Evolutionary conservation across 2,888 invertebrate genomes (phyloP).

Genomic region (Neocrepidodera transversa): DNA sequence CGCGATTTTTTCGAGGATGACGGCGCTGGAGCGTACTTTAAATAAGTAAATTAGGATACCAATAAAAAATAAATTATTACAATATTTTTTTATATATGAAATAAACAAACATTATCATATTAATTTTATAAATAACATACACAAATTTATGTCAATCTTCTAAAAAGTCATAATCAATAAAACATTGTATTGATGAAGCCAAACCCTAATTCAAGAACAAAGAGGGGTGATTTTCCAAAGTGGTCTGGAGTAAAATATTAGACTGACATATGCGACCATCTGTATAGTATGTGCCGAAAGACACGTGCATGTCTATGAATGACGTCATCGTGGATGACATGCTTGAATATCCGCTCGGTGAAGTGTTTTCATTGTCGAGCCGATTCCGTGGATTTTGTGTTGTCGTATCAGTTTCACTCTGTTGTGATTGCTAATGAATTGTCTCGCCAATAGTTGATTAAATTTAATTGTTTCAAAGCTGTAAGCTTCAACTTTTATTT

Average conservation of each 20-base stretch:
- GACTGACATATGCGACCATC: constrained; percentile 39
- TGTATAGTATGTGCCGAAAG: constrained; percentile 33
- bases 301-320: constrained; percentile 35
- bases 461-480: no score
- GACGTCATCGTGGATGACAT: constrained; percentile 35
- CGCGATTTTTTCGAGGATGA: no score
- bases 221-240: constrained; percentile 13
- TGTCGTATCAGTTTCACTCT: constrained; percentile 13
- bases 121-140: no score
- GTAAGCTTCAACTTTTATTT: no score
- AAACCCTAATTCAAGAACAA: neutral
- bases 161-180: no score
- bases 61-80: no score
- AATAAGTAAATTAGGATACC: no score
- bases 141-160: no score
- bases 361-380: constrained; percentile 34
- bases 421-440: constrained; percentile 9
- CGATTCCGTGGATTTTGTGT: constrained; percentile 32
- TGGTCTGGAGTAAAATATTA: constrained; percentile 30
- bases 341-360: constrained; percentile 25
- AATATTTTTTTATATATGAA: no score
- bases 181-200: neutral
- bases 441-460: no score
- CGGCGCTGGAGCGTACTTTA: no score
- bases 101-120: no score